Evolutionary conservation across 2,113 vertebrate species (phyloP).

Genomic region (Poecile atricapillus): DNA sequence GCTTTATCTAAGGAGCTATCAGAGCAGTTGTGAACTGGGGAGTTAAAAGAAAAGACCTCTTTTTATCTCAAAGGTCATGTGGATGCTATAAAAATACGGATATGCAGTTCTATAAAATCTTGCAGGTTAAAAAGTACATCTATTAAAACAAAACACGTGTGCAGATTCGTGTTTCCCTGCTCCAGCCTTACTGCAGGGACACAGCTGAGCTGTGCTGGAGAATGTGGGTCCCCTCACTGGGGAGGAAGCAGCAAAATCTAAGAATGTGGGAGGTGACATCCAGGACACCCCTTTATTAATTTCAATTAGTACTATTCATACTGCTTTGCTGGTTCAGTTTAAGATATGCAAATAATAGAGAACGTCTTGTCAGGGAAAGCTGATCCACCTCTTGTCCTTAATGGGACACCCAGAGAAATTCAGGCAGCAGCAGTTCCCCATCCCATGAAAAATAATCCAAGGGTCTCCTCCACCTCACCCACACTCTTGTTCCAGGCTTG

Average conservation of each 20-base stretch:
- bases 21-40: slow-evolving; percentile 43
- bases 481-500: background rate
- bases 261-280: background rate
- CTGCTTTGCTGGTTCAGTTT: background rate
- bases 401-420: background rate
- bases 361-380: background rate
- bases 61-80: slow-evolving; percentile 46
- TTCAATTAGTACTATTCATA: background rate
- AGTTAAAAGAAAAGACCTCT: slow-evolving; percentile 46
- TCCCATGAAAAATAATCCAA: background rate
- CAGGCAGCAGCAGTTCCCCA: background rate
- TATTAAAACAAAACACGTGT: slow-evolving; percentile 18
- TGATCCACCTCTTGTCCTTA: background rate
- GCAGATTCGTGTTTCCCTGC: background rate
- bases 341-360: background rate
- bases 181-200: background rate
- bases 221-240: rapidly evolving
- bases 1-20: slow-evolving; percentile 41
- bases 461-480: background rate
- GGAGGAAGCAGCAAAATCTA: background rate
- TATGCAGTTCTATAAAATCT: slow-evolving; percentile 1
- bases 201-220: background rate
- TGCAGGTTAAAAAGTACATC: background rate
- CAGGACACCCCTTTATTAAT: background rate
- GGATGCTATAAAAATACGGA: slow-evolving; percentile 19